Evolutionary conservation across 2,888 invertebrate species (phyloP), one percentile per base, ranked within the genome.

Genomic region (Sarcophaga subvicina): DNA sequence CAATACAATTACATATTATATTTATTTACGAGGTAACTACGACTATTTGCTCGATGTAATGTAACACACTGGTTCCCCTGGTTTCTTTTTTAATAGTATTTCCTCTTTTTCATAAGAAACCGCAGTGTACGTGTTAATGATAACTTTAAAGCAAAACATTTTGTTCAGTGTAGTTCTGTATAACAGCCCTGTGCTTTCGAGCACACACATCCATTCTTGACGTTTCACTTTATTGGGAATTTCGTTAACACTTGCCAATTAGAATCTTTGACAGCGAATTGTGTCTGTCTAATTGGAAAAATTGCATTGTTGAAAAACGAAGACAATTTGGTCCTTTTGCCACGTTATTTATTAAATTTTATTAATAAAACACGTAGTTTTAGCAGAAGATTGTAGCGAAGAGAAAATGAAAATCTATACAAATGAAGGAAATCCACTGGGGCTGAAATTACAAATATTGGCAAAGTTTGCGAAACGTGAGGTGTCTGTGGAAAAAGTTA

Each of bases 381-480:
- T 71, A 54, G 12, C 12, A 37, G 45, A 22, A 27, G 14, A n/a
- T 1, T 5, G 2, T 2, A 54, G 17, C 54, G 14, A 72, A 69
- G 11, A 20, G 10, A 86, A 85, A 72, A 96, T 96, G 96, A 96
- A 95, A 91, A 95, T 97, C 88, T 95, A 95, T 89, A 96, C 96
- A 12, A 97, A 97, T 91, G 95, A 96, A 90, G 96, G 96, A 90
- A 97, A 97, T 93, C 96, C 97, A 49, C 95, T 96, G 25, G 95
- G 96, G 27, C 94, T 97, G 88, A 97, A 97, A 93, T 91, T 97
- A 88, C 91, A 97, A 47, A 94, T 97, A 90, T 95, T 96, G 84
- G 95, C 96, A 12, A 96, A 96, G 90, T 94, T 96, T 88, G 95
- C 95, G 0, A 95, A 95, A 88, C 94, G 95, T 90, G 93, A 95